A percentile compares a stretch with the other conserved stretches of the same genome.
Conservation (phyloP, 2,113 vertebrate species). For the Neotoma lepida region DNA sequence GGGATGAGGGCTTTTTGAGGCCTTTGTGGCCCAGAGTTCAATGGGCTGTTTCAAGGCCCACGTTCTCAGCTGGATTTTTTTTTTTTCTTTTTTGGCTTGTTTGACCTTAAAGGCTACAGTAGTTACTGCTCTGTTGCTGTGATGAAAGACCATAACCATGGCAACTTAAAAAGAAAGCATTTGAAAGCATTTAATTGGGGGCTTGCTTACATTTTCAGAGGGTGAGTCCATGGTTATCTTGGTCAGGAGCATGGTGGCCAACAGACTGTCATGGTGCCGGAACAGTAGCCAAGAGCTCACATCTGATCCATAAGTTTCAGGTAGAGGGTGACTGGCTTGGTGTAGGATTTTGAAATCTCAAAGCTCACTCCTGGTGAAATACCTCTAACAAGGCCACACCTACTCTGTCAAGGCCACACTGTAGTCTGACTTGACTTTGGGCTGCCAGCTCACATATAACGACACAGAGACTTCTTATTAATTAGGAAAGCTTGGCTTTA, state of each 20-base stretch:
- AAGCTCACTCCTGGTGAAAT: background rate
- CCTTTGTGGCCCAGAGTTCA: background rate
- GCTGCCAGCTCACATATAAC: background rate
- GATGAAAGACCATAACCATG: background rate
- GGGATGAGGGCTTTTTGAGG: background rate
- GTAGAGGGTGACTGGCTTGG: background rate
- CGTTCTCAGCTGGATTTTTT: background rate
- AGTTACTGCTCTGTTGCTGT: background rate
- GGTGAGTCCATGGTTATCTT: background rate
- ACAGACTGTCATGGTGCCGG: background rate
- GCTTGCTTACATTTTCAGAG: background rate
- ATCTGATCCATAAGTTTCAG: background rate
- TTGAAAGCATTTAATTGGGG: background rate
- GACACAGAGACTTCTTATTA: background rate
- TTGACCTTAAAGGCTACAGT: background rate
- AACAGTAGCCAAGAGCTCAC: background rate
- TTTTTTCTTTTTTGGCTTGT: no score
- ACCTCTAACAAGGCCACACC: no score
- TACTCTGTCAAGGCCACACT: background rate
- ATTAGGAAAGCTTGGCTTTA: background rate
- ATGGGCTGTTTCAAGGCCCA: background rate
- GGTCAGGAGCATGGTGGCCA: background rate
- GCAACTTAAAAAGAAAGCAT: background rate
- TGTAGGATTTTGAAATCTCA: background rate
- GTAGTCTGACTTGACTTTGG: background rate